These are phyloP conservation scores for Trichopoda pennipes DNA, from an alignment of 2,888 invertebrate genomes.

Conservation along the genomic window DNA sequence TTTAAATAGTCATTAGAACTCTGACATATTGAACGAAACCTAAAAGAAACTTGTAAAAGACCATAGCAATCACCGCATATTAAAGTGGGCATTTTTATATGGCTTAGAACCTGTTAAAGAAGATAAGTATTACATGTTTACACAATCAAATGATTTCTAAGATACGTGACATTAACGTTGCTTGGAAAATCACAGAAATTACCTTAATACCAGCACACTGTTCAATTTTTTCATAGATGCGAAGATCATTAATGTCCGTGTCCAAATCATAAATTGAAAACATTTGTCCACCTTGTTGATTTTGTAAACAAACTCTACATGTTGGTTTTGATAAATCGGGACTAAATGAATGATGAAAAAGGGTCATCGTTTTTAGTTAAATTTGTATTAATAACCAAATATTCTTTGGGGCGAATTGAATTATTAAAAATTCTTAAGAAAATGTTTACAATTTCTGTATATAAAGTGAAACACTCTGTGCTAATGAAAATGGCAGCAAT, in stretches of 20 bases:
- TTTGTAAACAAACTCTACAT: slow-evolving; percentile 77
- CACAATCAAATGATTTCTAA: neutral
- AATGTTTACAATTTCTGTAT: no score
- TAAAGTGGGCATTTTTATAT: slow-evolving; percentile 75
- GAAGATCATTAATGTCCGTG: slow-evolving; percentile 8
- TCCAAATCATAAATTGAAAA: slow-evolving; percentile 73
- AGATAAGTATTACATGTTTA: neutral
- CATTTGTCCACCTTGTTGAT: slow-evolving; percentile 72
- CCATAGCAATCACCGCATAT: slow-evolving; percentile 74
- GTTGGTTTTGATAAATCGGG: slow-evolving; percentile 36
- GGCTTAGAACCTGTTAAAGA: slow-evolving; percentile 72
- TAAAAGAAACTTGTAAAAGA: slow-evolving; percentile 77
- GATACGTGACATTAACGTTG: no score
- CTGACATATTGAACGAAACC: slow-evolving; percentile 78
- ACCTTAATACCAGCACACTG: slow-evolving; percentile 77
- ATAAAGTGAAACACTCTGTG: no score
- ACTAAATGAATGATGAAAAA: neutral
- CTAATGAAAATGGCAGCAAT: no score
- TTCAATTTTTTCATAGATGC: slow-evolving; percentile 73
- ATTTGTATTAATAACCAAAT: neutral
- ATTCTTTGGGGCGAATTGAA: neutral
- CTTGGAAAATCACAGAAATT: neutral
- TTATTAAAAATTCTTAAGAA: no score
- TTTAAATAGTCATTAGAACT: slow-evolving; percentile 78
- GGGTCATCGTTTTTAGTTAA: neutral